Evolutionary conservation across 2,113 vertebrate genomes (phyloP), one percentile per base, ranked within the genome.

Genomic region (Onychostruthus taczanowskii): DNA sequence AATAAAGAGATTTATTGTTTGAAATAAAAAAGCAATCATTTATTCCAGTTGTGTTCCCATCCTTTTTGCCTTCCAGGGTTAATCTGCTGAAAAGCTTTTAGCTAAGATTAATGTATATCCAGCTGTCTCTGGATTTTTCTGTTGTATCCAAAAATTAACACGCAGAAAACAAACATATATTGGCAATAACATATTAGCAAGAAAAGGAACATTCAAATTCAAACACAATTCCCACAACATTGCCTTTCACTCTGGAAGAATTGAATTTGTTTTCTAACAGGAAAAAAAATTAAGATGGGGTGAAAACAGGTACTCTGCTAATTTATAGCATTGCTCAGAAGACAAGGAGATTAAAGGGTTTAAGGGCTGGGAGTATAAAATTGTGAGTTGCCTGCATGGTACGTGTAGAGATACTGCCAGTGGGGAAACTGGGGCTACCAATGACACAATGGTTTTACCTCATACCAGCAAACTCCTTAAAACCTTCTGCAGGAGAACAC

Each of bases 61-160:
- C 78, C 62, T 95, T 94, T 95, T 66, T 87, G 67, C 84, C 79
- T 93, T 90, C 67, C 89, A 95, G 82, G 55, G 68, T 91, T 96
- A 95, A 95, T 94, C 90, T 81, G 90, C 55, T 93, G 79, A 95
- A 92, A 93, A 86, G 75, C 64, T 95, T 95, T 96, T 88, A 93
- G 86, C 79, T 77, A 76, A 95, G 90, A 96, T 95, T 94, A 94
- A 91, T 89, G 74, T 90, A 93, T 82, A 94, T 87, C 74, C 82
- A 84, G 30, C 90, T 87, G 70, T 49, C 78, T 73, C 82, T 82
- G 53, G 41, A 67, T 21, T 90, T 89, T 16, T 73, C 23, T 67
- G 43, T 81, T 93, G 79, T 56, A 76, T 82, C 49, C 53, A 72
- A 76, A 93, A 96, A 79, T 79, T 82, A 85, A 82, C 20, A 44